These are phyloP conservation scores for Platyscapa corneri DNA, from an alignment of 1,140 invertebrate genomes.

Conservation along the genomic window DNA sequence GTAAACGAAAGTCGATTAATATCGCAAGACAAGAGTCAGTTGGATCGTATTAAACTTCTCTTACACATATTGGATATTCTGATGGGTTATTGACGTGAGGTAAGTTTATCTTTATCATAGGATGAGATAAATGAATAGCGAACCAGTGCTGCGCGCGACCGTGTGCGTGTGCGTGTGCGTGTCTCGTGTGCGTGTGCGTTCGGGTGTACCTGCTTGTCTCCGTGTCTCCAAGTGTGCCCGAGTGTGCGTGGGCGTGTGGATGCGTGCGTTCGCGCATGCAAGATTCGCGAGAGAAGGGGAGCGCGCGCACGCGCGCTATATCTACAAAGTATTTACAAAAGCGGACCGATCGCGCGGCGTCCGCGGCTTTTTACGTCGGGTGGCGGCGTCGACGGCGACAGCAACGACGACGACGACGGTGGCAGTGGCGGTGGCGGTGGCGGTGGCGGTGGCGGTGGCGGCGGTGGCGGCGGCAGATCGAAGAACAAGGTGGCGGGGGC, in stretches of 20 bases:
- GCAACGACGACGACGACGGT: not conserved
- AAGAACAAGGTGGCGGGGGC: constrained; percentile 46
- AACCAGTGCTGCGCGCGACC: not conserved
- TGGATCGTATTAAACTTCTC: constrained; percentile 7
- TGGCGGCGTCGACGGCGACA: not conserved
- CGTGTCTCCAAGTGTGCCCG: not conserved
- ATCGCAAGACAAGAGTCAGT: not conserved
- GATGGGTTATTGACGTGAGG: constrained; percentile 7
- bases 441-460: not conserved
- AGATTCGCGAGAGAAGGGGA: too few species aligned
- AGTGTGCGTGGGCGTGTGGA: not conserved
- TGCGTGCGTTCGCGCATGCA: too few species aligned
- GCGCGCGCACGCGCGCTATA: constrained; percentile 16
- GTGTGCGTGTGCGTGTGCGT: not conserved
- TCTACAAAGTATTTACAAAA: constrained; percentile 51
- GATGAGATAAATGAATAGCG: constrained; percentile 10
- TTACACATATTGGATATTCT: constrained; percentile 35
- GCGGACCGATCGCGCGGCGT: constrained; percentile 11
- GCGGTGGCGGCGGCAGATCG: constrained; percentile 6
- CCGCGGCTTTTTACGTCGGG: constrained; percentile 8
- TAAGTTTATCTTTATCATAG: constrained; percentile 7
- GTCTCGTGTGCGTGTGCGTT: not conserved
- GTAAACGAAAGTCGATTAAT: not conserved
- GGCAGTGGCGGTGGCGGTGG: not conserved
- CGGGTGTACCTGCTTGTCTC: too few species aligned